Percentiles rank a stretch among this genome's conserved stretches.
Conservation (phyloP, 1,140 invertebrate genomes). For the Acyrthosiphon pisum region DNA sequence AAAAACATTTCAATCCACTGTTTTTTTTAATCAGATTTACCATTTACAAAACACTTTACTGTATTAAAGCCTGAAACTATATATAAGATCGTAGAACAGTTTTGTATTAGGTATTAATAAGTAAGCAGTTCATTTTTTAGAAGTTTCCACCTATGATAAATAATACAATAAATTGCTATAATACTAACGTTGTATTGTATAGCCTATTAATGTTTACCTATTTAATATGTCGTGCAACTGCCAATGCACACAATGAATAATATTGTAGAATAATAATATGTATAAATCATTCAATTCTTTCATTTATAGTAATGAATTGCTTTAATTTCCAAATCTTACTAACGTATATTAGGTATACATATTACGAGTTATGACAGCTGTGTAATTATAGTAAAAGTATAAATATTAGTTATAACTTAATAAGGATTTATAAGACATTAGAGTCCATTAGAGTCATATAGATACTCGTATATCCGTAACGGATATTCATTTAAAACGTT, state of each 20-base stretch:
- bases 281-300: neutral
- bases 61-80: neutral
- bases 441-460: neutral
- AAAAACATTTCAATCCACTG: neutral
- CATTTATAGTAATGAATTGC: neutral
- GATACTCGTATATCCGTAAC: no score
- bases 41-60: neutral
- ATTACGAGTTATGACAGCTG: neutral
- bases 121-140: neutral
- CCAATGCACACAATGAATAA: neutral
- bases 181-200: neutral
- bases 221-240: neutral
- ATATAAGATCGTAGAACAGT: neutral
- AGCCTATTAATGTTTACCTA: neutral
- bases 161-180: neutral
- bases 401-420: neutral
- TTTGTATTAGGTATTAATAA: neutral
- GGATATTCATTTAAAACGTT: neutral
- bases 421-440: neutral
- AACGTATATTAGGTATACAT: neutral
- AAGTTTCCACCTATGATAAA: neutral
- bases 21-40: neutral
- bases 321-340: neutral
- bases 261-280: neutral
- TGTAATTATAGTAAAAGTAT: neutral